A percentile compares a stretch with the other conserved stretches of the same genome.
These are phyloP conservation scores for Taphrorychus bicolor DNA, from an alignment of 2,888 invertebrate species.

Conservation along the genomic window DNA sequence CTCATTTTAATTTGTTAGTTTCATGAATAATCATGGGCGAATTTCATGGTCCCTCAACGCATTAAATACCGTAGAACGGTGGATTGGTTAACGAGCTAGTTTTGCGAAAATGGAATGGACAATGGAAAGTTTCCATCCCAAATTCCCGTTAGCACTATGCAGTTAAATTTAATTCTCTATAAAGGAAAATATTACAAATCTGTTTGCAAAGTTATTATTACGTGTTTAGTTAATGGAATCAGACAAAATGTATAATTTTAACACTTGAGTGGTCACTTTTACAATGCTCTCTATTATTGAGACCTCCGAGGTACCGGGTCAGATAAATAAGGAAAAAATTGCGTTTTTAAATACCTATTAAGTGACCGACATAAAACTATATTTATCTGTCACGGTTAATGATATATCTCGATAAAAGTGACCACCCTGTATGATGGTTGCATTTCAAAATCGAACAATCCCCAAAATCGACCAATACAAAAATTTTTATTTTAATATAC, in stretches of 20 bases:
- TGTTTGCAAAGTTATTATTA: constrained; percentile 3
- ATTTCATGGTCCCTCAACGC: constrained; percentile 17
- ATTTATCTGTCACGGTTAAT: too few relatives aligned
- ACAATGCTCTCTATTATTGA: background rate
- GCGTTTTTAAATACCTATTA: too few relatives aligned
- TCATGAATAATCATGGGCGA: constrained; percentile 20
- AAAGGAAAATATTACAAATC: constrained; percentile 11
- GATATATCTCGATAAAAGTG: too few relatives aligned
- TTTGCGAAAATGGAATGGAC: constrained; percentile 22
- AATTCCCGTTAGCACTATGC: background rate
- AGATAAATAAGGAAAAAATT: too few relatives aligned
- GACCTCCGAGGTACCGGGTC: background rate
- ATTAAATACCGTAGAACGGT: constrained; percentile 11
- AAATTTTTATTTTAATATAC: too few relatives aligned
- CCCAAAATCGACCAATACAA: too few relatives aligned
- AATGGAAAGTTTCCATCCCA: constrained; percentile 12
- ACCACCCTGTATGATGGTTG: too few relatives aligned
- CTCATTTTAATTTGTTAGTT: constrained; percentile 13
- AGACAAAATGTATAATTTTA: background rate
- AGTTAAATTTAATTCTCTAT: constrained; percentile 7
- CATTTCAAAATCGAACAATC: too few relatives aligned
- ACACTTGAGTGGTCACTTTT: too few relatives aligned
- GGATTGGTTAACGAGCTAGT: constrained; percentile 15
- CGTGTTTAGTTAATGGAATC: background rate
- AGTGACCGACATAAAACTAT: too few relatives aligned